Base-by-base conservation (phyloP, 2,888 invertebrate species). In the Bombylius discolor region DNA sequence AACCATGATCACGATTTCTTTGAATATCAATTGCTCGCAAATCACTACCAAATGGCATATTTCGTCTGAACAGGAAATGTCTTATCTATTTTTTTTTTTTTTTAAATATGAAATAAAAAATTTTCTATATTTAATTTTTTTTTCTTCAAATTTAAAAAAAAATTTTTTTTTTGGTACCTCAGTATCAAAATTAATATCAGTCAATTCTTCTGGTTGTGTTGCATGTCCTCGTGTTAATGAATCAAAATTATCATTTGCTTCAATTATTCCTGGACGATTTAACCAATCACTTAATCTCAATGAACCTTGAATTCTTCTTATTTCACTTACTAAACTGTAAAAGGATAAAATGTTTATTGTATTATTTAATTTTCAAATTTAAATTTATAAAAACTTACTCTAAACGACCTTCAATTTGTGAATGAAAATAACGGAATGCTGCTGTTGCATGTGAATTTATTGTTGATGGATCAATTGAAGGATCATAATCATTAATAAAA, bases 1-100 rank as follows among this genome's bases (percentile, higher is more conserved):
- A 75, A 12, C 88, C 92, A 66, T 93, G 92, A 70, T 93, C 93
- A 51, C 93, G 80, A 61, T 88, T 87, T 60, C 93, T 80, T 69
- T 93, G 92, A 60, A 93, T 84, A 66, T 92, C 91, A 42, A 84
- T 81, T 0, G 92, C 85, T 48, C 88, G 81, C 58, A 93, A 75
- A 71, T 93, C 93, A 11, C 80, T 76, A 0, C 93, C 93, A 62
- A 92, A 85, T 4, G 83, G 81, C 67, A 79, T 81, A 59, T 81
- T 82, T 32, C 82, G 79, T 66, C 86, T 82, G 72, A 85, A 83
- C 55, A 85, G 69, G 68, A 76, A 83, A 62, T 81, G 77, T 5
- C 83, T 84, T 52, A 84, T 82, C 84, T 84, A 64, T 6, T 68
- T 70, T 44, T 48, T 12, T 49, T 33, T 34, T 55, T n/a, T n/a